phyloP scores from a whole-genome alignment of 2,113 vertebrate species.

The Burhinus bistriatus region DNA sequence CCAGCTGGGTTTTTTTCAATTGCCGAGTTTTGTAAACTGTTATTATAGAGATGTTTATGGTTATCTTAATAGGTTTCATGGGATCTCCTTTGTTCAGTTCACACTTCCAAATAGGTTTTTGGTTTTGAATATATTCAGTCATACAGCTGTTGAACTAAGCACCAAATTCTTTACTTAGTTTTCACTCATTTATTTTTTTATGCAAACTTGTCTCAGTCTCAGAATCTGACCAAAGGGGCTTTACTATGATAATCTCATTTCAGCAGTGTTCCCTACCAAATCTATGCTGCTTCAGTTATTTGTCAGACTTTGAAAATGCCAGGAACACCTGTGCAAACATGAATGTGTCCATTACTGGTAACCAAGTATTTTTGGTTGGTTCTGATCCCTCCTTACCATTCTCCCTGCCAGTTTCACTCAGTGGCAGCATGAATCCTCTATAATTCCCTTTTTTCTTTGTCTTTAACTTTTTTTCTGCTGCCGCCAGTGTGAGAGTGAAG shows the following conservation, averaged over 20 bases:
- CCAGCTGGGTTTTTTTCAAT: not conserved
- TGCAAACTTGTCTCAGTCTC: not conserved
- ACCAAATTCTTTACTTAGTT: not conserved
- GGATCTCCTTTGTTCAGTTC: not conserved
- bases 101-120: not conserved
- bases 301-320: not conserved
- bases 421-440: not conserved
- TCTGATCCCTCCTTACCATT: not conserved
- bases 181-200: not conserved
- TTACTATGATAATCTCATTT: not conserved
- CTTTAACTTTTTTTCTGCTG: not conserved
- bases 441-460: not conserved
- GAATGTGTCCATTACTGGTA: not conserved
- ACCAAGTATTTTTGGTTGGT: not conserved
- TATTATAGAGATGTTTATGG: not conserved
- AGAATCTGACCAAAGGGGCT: not conserved
- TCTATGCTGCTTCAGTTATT: not conserved
- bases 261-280: not conserved
- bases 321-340: not conserved
- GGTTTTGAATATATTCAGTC: not conserved
- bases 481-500: not conserved
- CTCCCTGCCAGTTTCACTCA: not conserved
- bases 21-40: not conserved
- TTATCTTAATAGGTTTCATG: not conserved
- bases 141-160: not conserved